These are phyloP conservation scores for Pristionchus exspectatus DNA, from an alignment of 2,888 invertebrate genomes.

Conservation along the genomic window DNA sequence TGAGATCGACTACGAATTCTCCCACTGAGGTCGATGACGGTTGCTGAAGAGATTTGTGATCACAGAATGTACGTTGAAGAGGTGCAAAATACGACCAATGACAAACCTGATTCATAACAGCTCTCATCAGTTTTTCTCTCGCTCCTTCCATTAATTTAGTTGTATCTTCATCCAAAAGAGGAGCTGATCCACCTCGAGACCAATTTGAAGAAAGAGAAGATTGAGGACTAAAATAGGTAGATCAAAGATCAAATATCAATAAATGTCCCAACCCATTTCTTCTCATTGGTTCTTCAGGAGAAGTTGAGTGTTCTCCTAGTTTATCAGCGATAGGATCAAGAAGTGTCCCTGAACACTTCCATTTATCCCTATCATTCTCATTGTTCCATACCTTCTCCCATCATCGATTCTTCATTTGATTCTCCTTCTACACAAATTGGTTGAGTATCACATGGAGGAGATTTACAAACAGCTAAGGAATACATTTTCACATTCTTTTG, in stretches of 20 bases:
- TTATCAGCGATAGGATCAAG: not conserved
- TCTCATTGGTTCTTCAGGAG: conserved; percentile 37
- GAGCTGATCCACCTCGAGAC: conserved; percentile 34
- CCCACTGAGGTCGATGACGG: conserved; percentile 25
- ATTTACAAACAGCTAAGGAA: not conserved
- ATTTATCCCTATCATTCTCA: not conserved
- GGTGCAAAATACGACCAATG: not conserved
- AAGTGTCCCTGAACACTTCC: not conserved
- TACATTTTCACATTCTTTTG: not conserved
- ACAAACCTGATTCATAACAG: conserved; percentile 12
- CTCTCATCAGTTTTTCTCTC: conserved; percentile 18
- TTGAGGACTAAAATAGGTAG: not conserved
- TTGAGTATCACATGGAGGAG: conserved; percentile 8
- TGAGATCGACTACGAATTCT: conserved; percentile 25
- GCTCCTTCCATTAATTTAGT: not conserved
- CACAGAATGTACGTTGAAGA: not conserved
- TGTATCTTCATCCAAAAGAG: conserved; percentile 11
- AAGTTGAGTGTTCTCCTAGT: conserved; percentile 25
- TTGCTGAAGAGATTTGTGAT: not conserved
- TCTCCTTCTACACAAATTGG: conserved; percentile 25
- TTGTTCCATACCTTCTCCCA: not conserved
- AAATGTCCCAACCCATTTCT: not conserved
- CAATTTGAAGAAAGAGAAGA: conserved; percentile 29
- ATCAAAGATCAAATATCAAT: not conserved
- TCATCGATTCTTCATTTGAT: not conserved